Base-by-base conservation (phyloP, 2,797 vertebrate species). In the Dendrocincla fuliginosa region DNA sequence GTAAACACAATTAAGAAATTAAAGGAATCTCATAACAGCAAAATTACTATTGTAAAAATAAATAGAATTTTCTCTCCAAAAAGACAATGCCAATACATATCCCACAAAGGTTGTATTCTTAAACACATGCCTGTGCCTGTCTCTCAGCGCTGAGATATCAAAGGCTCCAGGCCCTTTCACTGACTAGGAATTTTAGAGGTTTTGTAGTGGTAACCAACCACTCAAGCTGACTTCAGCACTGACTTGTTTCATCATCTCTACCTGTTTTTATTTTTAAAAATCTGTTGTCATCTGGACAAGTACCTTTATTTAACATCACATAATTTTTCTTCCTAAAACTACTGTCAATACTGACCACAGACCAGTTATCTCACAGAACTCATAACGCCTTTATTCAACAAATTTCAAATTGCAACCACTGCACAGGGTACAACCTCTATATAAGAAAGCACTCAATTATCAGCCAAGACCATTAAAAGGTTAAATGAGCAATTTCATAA, bases 61-160 rank as follows among this genome's bases (percentile, higher is more conserved):
- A 88, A 27, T 89, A 78, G 4, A 57, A 7, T 18, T 55, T 69
- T 65, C 35, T 92, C 76, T 68, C 28, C 52, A 76, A 89, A 83
- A 87, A 37, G 32, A 56, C 5, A 79, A 13, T 5, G 5, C 41
- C 52, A 56, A 11, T 11, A 13, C 0, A 0, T 4, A 15, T n/a
- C 23, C 32, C 42, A 35, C 11, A 30, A 16, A 41, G 28, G 13
- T 8, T 23, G 13, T 3, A 6, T 5, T 5, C 10, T 33, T 50
- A 13, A 42, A 44, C 9, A 63, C 35, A 46, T 46, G 30, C 4
- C 4, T 9, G 15, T 4, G 20, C 28, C 6, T 16, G 52, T 30
- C 86, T 25, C n/a, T 39, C 47, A 53, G 15, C 79, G 33, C 15
- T 5, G 20, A 53, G 13, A n/a, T 1, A 5, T 32, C 42, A 25